These are phyloP conservation scores for Phortica magna DNA, from an alignment of 2,888 invertebrate genomes.

Conservation along the genomic window DNA sequence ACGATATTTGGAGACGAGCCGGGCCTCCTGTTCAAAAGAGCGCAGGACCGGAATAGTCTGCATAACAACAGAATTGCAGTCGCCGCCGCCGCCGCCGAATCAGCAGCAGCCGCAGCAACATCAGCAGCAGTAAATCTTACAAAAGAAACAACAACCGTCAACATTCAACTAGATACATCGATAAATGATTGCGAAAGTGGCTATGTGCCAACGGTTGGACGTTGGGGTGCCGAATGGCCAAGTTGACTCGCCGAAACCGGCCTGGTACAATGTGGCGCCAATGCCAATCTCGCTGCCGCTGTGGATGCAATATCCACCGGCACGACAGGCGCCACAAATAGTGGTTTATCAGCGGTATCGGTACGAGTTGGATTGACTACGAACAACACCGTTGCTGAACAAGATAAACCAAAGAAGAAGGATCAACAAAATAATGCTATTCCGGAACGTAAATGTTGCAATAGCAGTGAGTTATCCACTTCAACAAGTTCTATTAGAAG, in stretches of 20 bases:
- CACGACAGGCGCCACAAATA: slow-evolving; percentile 53
- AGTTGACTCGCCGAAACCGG: slow-evolving; percentile 93
- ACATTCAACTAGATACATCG: slow-evolving; percentile 78
- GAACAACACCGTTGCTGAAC: slow-evolving; percentile 65
- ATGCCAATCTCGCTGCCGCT: slow-evolving; percentile 64
- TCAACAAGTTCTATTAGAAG: slow-evolving; percentile 59
- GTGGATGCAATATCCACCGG: slow-evolving; percentile 47
- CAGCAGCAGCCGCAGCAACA: slow-evolving; percentile 31
- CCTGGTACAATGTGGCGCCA: slow-evolving; percentile 78
- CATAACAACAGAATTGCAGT: slow-evolving; percentile 74
- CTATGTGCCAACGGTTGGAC: slow-evolving; percentile 89
- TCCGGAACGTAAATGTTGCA: slow-evolving; percentile 36
- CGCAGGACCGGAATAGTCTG: slow-evolving; percentile 80
- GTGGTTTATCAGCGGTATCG: slow-evolving; percentile 72
- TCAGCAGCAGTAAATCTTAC: slow-evolving; percentile 40
- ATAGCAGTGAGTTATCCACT: slow-evolving; percentile 50
- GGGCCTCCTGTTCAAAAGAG: slow-evolving; percentile 81
- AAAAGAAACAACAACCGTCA: slow-evolving; percentile 69
- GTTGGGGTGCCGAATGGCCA: slow-evolving; percentile 97
- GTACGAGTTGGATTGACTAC: slow-evolving; percentile 77
- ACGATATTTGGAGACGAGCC: slow-evolving; percentile 83
- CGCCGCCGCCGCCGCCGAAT: slow-evolving; percentile 60
- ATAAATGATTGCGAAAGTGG: slow-evolving; percentile 80
- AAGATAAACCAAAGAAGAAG: slow-evolving; percentile 56
- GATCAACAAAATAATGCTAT: slow-evolving; percentile 56